Evolutionary conservation across 2,888 invertebrate species (phyloP), one percentile per base, ranked within the genome.

Genomic region (Erebia palarica): DNA sequence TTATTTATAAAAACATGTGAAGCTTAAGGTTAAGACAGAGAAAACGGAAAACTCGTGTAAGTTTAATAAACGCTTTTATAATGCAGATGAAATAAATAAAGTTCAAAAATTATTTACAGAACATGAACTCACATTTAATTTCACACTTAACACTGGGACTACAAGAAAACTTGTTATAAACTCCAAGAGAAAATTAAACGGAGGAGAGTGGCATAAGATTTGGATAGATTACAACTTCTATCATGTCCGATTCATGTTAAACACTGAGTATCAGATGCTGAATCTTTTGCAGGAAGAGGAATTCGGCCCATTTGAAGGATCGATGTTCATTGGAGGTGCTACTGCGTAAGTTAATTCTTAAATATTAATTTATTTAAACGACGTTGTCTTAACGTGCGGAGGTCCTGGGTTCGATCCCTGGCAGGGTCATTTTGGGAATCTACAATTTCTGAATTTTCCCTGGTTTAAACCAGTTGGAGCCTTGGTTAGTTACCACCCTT

Each of bases 171-270:
- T 97, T 72, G 97, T 96, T 60, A 97, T 98, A 75, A 96, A 96
- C 81, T 97, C 97, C 3, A 95, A 96, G 76, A 94, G 96, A 61
- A 96, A 96, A 83, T 93, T 99, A 64, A 98, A 98, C 84, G 97
- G 97, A 66, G 98, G 98, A 1, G 97, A 98, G 85, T 99, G 98
- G 99, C 98, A 99, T 87, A 97, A 98, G 90, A 96, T 98, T 76
- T 97, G 97, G 97, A 97, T 99, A 74, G 98, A 98, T 91, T 98
- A 98, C 85, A 98, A 98, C 89, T 96, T 97, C 84, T 97, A 98
- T 87, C 98, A 98, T 86, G 97, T 98, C 51, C 93, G 98, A 75
- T 97, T 98, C 84, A 98, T 98, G 96, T 96, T 98, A 77, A 98
- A 98, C 84, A 97, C 97, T 51, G 97, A 98, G 83, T 96, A 96